Evolutionary conservation across 2,113 vertebrate genomes (phyloP).

Genomic region (Vulpes ferrilata): DNA sequence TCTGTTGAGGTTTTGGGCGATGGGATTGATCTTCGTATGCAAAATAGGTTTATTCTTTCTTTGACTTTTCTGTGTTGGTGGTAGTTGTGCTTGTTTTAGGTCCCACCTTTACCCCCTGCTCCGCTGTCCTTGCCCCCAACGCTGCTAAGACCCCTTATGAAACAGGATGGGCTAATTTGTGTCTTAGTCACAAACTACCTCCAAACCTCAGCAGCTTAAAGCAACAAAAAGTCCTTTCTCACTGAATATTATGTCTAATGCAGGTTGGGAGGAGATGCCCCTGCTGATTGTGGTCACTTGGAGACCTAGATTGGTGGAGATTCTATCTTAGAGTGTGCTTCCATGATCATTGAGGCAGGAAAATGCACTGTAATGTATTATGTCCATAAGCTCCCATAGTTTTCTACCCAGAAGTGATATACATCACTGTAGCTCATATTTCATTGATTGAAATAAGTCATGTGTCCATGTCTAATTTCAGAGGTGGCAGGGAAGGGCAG

Average conservation of each 20-base stretch:
- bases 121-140: neutral
- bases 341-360: neutral
- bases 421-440: neutral
- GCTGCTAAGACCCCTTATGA: neutral
- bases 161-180: neutral
- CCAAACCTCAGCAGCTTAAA: neutral
- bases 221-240: neutral
- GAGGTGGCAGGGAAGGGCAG: neutral
- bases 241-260: neutral
- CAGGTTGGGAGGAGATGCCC: neutral
- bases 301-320: neutral
- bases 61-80: neutral
- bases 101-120: neutral
- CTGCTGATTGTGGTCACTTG: neutral
- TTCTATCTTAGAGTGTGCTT: neutral
- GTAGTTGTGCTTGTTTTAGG: neutral
- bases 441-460: neutral
- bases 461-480: neutral
- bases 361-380: neutral
- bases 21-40: neutral
- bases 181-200: neutral
- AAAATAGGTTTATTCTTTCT: neutral
- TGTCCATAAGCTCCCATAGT: neutral
- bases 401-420: neutral
- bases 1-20: neutral